Evolutionary conservation across 2,888 invertebrate species (phyloP).

Genomic region (Creontiades dilutus): DNA sequence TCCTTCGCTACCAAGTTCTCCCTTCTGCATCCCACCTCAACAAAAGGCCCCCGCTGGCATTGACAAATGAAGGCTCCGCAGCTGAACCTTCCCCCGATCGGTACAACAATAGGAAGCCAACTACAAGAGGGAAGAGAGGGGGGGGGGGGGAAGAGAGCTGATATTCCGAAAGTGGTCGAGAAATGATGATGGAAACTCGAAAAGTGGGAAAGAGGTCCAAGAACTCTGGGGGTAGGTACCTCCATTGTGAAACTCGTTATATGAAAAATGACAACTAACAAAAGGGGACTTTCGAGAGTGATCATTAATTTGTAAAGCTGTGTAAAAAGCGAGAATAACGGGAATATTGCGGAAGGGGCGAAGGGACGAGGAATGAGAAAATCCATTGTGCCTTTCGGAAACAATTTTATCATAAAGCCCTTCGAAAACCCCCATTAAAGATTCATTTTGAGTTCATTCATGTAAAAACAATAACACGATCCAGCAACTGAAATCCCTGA

Average conservation of each 20-base stretch:
- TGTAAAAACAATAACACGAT: conserved; percentile 52
- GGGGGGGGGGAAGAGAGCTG: background rate
- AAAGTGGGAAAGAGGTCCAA: conserved; percentile 48
- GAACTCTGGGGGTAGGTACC: background rate
- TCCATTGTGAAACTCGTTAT: conserved; percentile 70
- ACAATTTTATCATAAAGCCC: conserved; percentile 67
- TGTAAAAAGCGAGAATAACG: conserved; percentile 51
- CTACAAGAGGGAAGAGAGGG: conserved; percentile 45
- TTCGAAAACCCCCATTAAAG: conserved; percentile 68
- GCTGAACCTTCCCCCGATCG: conserved; percentile 32
- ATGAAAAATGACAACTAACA: conserved; percentile 71
- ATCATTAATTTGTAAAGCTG: conserved; percentile 71
- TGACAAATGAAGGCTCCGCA: conserved; percentile 62
- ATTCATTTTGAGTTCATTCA: conserved; percentile 53
- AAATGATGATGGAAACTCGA: conserved; percentile 58
- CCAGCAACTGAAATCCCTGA: conserved; percentile 3
- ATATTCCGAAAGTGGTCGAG: conserved; percentile 2
- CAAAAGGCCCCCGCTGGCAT: conserved; percentile 44
- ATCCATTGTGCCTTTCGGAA: conserved; percentile 63
- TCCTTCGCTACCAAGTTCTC: conserved; percentile 35
- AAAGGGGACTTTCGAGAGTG: conserved; percentile 62
- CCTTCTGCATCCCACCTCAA: background rate
- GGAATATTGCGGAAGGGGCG: background rate
- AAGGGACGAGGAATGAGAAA: background rate
- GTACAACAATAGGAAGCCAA: conserved; percentile 67